Percentiles rank a stretch among this genome's conserved stretches.
Evolutionary conservation across 2,113 vertebrate species (phyloP).

Genomic region (Cheilinus undulatus): DNA sequence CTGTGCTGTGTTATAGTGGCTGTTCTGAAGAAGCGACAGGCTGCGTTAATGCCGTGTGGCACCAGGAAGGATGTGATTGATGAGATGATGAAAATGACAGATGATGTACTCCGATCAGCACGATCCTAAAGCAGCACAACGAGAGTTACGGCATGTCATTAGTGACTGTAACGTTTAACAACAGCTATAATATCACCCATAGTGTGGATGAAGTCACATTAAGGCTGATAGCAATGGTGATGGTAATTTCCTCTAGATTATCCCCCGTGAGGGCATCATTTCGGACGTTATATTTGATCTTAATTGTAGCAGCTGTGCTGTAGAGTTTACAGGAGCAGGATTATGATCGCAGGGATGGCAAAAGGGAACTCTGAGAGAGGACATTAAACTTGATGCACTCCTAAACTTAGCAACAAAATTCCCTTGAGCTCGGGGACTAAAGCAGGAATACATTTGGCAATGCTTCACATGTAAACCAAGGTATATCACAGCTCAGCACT

Average conservation of each 20-base stretch:
- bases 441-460: no score
- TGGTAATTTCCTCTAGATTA: slow-evolving; percentile 64
- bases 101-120: slow-evolving; percentile 54
- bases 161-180: slow-evolving; percentile 72
- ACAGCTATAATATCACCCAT: slow-evolving; percentile 58
- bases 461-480: no score
- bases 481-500: no score
- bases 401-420: slow-evolving; percentile 2
- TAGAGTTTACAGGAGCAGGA: slow-evolving; percentile 25
- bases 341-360: slow-evolving; percentile 36
- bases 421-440: slow-evolving; percentile 29
- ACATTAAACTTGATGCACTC: neutral
- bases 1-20: slow-evolving; percentile 9
- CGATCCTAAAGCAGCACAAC: slow-evolving; percentile 42
- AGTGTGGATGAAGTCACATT: slow-evolving; percentile 48
- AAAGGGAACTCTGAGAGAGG: slow-evolving; percentile 1
- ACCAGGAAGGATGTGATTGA: slow-evolving; percentile 52
- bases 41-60: slow-evolving; percentile 12
- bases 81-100: slow-evolving; percentile 59
- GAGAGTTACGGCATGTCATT: slow-evolving; percentile 56
- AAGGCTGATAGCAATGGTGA: slow-evolving; percentile 58
- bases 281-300: slow-evolving; percentile 53
- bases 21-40: slow-evolving; percentile 9
- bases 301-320: slow-evolving; percentile 55
- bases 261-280: slow-evolving; percentile 58